phyloP scores from a whole-genome alignment of 2,113 vertebrate species.

The Apaloderma vittatum region DNA sequence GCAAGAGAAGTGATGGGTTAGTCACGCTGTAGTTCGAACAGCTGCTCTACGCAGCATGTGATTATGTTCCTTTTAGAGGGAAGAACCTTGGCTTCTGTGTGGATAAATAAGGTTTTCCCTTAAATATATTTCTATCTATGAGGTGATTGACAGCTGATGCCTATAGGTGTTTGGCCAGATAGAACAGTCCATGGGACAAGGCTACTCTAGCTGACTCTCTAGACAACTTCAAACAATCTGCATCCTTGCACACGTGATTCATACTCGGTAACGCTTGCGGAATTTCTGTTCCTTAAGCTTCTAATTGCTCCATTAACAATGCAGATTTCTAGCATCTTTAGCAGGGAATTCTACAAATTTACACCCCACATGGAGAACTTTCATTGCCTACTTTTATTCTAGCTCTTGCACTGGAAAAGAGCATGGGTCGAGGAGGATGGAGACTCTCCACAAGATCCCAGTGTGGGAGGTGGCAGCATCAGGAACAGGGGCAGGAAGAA shows the following conservation, averaged over 20 bases:
- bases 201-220: background rate
- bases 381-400: background rate
- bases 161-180: background rate
- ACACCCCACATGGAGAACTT: background rate
- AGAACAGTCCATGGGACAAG: fast-evolving
- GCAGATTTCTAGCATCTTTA: background rate
- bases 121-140: background rate
- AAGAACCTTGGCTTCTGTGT: background rate
- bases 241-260: background rate
- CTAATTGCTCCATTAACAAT: background rate
- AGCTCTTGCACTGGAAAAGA: background rate
- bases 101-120: background rate
- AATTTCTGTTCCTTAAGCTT: background rate
- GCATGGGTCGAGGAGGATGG: background rate
- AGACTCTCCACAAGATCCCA: background rate
- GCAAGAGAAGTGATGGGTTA: background rate
- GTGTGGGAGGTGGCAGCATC: background rate
- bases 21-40: background rate
- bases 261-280: background rate
- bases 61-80: background rate
- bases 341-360: background rate
- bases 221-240: background rate
- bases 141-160: background rate
- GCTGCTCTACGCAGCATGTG: background rate
- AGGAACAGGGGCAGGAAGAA: background rate